A percentile compares a stretch with the other conserved stretches of the same genome.
Evolutionary conservation across 2,888 invertebrate species (phyloP).

Genomic region (Dryobota labecula): DNA sequence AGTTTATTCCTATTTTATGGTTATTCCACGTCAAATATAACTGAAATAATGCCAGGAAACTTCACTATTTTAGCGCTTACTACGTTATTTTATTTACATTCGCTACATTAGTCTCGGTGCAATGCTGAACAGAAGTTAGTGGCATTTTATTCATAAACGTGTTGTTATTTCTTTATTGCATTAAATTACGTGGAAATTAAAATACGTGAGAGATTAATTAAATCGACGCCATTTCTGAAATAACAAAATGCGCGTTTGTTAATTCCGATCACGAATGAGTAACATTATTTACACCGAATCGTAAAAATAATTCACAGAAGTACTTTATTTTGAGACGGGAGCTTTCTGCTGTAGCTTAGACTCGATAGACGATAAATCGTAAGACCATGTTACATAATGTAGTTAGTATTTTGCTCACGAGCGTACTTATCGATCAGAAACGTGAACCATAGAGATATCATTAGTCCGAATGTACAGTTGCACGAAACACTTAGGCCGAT

Average conservation of each 20-base stretch:
- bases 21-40: constrained; percentile 74
- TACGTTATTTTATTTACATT: constrained; percentile 57
- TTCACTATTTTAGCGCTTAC: constrained; percentile 59
- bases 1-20: constrained; percentile 82
- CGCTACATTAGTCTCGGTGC: constrained; percentile 13
- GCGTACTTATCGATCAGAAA: constrained; percentile 84
- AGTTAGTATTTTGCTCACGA: constrained; percentile 72
- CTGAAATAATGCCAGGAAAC: constrained; percentile 63
- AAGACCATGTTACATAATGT: constrained; percentile 44
- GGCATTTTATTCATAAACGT: constrained; percentile 50
- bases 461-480: constrained; percentile 84
- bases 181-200: constrained; percentile 38
- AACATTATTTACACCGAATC: constrained; percentile 34
- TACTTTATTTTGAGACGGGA: constrained; percentile 25
- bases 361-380: constrained; percentile 20
- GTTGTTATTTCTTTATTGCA: constrained; percentile 48
- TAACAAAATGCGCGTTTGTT: constrained; percentile 39
- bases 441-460: constrained; percentile 88
- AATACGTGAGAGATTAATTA: constrained; percentile 49
- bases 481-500: constrained; percentile 81
- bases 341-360: constrained; percentile 2
- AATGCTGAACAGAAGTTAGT: constrained; percentile 42
- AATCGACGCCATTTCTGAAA: constrained; percentile 47
- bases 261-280: constrained; percentile 48
- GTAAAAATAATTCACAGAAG: constrained; percentile 31